phyloP scores from a whole-genome alignment of 2,113 vertebrate genomes.

The Chaetura pelagica region DNA sequence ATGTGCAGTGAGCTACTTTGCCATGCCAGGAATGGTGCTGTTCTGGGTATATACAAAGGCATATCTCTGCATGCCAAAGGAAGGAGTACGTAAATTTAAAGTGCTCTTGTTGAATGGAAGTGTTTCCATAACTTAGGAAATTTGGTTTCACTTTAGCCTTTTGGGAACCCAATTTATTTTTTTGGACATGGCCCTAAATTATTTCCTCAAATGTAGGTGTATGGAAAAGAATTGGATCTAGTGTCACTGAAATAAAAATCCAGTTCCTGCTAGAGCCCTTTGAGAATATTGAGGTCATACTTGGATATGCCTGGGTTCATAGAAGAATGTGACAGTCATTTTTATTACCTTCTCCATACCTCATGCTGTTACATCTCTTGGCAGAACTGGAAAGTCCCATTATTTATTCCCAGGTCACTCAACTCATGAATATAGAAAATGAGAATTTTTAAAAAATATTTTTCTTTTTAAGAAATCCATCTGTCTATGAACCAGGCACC shows the following conservation, averaged over 20 bases:
- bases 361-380: not conserved
- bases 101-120: not conserved
- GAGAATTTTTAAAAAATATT: not conserved
- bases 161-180: not conserved
- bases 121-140: not conserved
- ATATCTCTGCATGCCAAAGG: not conserved
- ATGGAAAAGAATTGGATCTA: not conserved
- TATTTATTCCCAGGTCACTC: not conserved
- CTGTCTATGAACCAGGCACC: not conserved
- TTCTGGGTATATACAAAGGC: not conserved
- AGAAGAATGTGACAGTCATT: not conserved
- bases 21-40: not conserved
- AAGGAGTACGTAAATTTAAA: not conserved
- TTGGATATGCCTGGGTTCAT: not conserved
- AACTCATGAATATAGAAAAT: not conserved
- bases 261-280: not conserved
- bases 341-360: not conserved
- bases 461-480: not conserved
- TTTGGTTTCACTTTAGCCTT: not conserved
- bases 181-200: not conserved
- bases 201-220: not conserved
- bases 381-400: not conserved
- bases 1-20: not conserved
- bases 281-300: not conserved
- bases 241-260: not conserved